phyloP scores from a whole-genome alignment of 53 echinoderm and acorn worm species.

The Crossaster papposus region DNA sequence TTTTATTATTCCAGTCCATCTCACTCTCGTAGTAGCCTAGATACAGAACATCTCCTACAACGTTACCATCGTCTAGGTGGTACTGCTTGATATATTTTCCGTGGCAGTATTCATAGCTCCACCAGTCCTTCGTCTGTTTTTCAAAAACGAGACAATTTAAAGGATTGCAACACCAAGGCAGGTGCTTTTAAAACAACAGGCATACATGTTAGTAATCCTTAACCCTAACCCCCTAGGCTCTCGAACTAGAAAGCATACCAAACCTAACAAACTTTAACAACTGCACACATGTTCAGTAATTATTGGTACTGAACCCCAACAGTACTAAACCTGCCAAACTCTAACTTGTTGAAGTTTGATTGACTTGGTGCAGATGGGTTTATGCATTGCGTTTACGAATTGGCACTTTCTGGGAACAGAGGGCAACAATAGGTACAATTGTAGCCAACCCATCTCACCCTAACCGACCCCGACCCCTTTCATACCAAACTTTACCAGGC shows the following conservation, averaged over 20 bases:
- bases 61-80: conserved; percentile 82
- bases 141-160: neutral
- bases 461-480: too few species aligned
- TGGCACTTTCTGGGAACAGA: too few species aligned
- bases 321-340: too few species aligned
- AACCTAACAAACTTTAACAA: too few species aligned
- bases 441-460: too few species aligned
- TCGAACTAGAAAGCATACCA: neutral
- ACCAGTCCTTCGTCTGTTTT: conserved; percentile 94
- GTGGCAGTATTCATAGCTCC: conserved; percentile 96
- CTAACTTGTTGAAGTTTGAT: too few species aligned
- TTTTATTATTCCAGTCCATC: conserved; percentile 91
- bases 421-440: too few species aligned
- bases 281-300: too few species aligned
- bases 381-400: too few species aligned
- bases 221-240: neutral
- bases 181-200: neutral
- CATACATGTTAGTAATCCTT: too few species aligned
- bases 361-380: too few species aligned
- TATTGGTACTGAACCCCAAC: too few species aligned
- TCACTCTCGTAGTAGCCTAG: conserved; percentile 89
- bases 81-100: conserved; percentile 82
- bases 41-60: conserved; percentile 69
- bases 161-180: neutral
- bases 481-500: neutral